Evolutionary conservation across 2,888 invertebrate genomes (phyloP).

Genomic region (Liopterus haemorrhoidalis): DNA sequence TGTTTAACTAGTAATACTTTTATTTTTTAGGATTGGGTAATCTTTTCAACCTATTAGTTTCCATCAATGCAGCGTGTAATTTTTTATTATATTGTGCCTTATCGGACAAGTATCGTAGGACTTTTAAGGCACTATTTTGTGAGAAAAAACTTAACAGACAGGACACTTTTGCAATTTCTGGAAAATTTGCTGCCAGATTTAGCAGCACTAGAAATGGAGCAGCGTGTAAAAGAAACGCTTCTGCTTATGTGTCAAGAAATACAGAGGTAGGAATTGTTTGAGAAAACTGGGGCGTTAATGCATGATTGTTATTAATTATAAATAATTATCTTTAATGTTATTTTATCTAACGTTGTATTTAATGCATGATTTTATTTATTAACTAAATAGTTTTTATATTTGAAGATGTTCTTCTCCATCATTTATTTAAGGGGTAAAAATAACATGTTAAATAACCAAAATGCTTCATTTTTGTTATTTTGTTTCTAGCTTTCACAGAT

Average conservation of each 20-base stretch:
- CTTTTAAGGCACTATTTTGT: slow-evolving; percentile 44
- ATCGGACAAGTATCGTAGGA: slow-evolving; percentile 66
- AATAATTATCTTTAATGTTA: too few relatives aligned
- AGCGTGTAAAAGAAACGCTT: slow-evolving; percentile 38
- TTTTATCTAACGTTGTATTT: neutral
- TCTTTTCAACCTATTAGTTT: slow-evolving; percentile 63
- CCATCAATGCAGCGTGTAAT: slow-evolving; percentile 69
- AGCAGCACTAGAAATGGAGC: slow-evolving; percentile 28
- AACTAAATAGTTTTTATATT: neutral
- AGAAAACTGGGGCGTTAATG: neutral
- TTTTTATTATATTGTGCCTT: slow-evolving; percentile 73
- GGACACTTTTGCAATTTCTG: slow-evolving; percentile 35
- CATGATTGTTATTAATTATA: neutral
- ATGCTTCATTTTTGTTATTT: too few relatives aligned
- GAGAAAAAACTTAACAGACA: slow-evolving; percentile 35
- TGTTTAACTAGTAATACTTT: slow-evolving; percentile 1
- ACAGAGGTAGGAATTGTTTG: slow-evolving; percentile 41
- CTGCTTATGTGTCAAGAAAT: slow-evolving; percentile 44
- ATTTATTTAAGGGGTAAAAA: too few relatives aligned
- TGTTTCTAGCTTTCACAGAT: too few relatives aligned
- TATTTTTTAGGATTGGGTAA: slow-evolving; percentile 55
- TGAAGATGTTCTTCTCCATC: too few relatives aligned
- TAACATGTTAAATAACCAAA: too few relatives aligned
- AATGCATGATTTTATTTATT: neutral
- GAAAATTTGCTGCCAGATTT: neutral